Conservation (phyloP, 2,113 vertebrate genomes). For the Chloropsis cyanopogon region DNA sequence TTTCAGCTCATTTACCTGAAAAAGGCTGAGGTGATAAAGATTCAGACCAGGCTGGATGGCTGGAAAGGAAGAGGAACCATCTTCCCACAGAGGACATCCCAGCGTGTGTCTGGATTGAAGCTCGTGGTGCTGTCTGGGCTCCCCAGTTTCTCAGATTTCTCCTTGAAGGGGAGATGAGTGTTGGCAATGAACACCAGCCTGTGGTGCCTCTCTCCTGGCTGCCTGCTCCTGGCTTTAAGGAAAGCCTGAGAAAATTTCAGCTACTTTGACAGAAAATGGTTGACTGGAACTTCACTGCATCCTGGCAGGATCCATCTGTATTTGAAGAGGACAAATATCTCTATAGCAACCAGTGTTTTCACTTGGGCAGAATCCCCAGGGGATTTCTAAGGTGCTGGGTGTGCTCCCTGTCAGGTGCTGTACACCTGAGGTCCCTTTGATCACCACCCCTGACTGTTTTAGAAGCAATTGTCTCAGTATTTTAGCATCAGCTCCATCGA, state of each 20-base stretch:
- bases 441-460: background rate
- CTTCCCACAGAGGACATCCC: slow-evolving; percentile 37
- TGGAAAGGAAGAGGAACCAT: background rate
- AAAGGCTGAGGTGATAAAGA: slow-evolving; percentile 79
- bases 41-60: slow-evolving; percentile 63
- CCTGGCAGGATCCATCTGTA: background rate
- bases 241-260: background rate
- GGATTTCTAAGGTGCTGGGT: background rate
- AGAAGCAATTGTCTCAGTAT: background rate
- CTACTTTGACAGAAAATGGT: background rate
- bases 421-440: background rate
- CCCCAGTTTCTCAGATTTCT: background rate
- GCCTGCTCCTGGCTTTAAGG: background rate
- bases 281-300: background rate
- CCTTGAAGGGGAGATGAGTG: background rate
- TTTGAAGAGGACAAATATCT: background rate
- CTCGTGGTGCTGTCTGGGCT: background rate
- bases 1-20: slow-evolving; percentile 72
- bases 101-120: background rate
- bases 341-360: slow-evolving; percentile 19
- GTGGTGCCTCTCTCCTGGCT: background rate
- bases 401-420: background rate
- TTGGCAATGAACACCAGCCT: rapidly evolving
- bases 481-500: background rate
- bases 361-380: background rate